Evolutionary conservation across 2,888 invertebrate species (phyloP).

Genomic region (Podabrus alpinus): DNA sequence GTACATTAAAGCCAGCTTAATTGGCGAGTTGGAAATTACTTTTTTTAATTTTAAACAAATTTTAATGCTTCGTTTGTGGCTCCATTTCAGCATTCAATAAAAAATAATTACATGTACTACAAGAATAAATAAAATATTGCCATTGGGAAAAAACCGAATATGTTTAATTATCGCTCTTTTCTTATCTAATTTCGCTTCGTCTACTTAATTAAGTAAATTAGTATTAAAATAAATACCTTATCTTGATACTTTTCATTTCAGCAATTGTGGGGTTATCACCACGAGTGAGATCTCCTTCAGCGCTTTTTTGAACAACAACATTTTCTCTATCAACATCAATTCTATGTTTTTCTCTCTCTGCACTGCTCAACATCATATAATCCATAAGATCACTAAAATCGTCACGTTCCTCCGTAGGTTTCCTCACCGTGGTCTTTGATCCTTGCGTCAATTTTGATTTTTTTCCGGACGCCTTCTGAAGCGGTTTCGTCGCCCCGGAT

Average conservation of each 20-base stretch:
- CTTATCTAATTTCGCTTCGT: not conserved
- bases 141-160: not conserved
- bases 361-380: conserved; percentile 58
- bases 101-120: not conserved
- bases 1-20: not conserved
- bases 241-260: conserved; percentile 63
- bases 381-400: conserved; percentile 65
- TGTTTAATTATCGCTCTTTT: not conserved
- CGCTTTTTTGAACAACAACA: conserved; percentile 56
- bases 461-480: conserved; percentile 29
- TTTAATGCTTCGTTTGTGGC: not conserved
- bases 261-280: conserved; percentile 73
- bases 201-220: not conserved
- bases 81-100: not conserved
- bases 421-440: conserved; percentile 4
- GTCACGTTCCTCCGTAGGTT: conserved; percentile 57
- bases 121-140: not conserved
- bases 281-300: conserved; percentile 60
- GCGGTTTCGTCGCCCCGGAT: conserved; percentile 19
- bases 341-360: conserved; percentile 57
- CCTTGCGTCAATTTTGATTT: not conserved
- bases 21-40: not conserved
- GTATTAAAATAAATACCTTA: conserved; percentile 53
- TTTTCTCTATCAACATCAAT: conserved; percentile 60
- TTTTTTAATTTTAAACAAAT: not conserved